Evolutionary conservation across 1,140 invertebrate species (phyloP).

Genomic region (Drosophila lacteicornis): DNA sequence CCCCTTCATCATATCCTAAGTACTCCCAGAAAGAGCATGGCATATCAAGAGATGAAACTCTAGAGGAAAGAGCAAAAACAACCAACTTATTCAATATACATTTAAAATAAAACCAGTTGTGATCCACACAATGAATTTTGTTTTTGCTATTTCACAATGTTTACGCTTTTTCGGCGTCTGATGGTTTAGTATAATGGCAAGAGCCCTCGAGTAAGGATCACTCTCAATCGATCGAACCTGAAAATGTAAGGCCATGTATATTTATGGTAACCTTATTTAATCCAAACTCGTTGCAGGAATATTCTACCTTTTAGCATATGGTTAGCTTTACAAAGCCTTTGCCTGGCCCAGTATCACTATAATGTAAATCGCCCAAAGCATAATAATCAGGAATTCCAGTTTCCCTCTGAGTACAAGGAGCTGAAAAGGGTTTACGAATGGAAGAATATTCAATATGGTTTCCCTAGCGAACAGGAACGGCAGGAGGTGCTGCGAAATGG

Average conservation of each 20-base stretch:
- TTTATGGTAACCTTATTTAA: neutral
- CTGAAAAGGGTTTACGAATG: constrained; percentile 47
- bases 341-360: constrained; percentile 21
- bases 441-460: constrained; percentile 61
- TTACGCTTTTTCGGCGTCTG: constrained; percentile 8
- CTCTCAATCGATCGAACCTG: constrained; percentile 12
- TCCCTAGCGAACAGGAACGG: constrained; percentile 51
- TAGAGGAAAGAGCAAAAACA: constrained; percentile 34
- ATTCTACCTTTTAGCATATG: constrained; percentile 10
- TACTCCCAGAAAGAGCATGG: constrained; percentile 6
- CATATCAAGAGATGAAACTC: constrained; percentile 23
- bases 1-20: neutral
- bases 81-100: constrained; percentile 19
- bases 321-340: neutral
- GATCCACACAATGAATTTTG: constrained; percentile 19
- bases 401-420: constrained; percentile 32
- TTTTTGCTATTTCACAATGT: constrained; percentile 26
- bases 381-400: neutral
- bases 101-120: constrained; percentile 49
- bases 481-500: constrained; percentile 42
- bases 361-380: constrained; percentile 8
- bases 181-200: constrained; percentile 39
- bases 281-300: neutral
- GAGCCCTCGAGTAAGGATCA: constrained; percentile 48
- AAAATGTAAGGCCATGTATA: constrained; percentile 5